Evolutionary conservation across 2,113 vertebrate genomes (phyloP).

Genomic region (Cygnus buccinator): DNA sequence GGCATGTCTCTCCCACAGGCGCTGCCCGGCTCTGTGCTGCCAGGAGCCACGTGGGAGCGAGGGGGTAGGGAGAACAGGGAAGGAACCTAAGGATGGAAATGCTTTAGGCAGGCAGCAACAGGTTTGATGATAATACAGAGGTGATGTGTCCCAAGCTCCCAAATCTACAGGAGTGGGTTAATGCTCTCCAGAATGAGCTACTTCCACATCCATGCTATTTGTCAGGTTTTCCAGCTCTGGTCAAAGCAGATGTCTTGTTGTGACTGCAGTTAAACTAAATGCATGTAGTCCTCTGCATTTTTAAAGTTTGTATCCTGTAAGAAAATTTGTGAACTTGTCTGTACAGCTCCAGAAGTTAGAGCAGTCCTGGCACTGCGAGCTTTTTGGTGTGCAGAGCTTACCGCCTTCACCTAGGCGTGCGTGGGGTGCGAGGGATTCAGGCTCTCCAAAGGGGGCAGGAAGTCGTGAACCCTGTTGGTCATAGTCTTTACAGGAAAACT

Average conservation of each 20-base stretch:
- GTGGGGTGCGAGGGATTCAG: not conserved
- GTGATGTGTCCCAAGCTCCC: not conserved
- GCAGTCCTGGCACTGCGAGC: not conserved
- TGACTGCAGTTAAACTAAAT: not conserved
- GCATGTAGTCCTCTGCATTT: not conserved
- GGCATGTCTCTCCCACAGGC: accelerated
- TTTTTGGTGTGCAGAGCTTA: not conserved
- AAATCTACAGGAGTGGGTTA: not conserved
- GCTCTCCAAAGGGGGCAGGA: not conserved
- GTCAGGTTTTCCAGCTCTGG: not conserved
- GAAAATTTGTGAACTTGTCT: not conserved
- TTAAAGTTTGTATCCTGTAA: not conserved
- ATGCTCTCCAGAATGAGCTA: not conserved
- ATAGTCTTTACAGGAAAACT: not conserved
- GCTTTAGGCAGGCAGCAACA: not conserved
- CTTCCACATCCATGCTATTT: not conserved
- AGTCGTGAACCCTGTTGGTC: not conserved
- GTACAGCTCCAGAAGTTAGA: accelerated
- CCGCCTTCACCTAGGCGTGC: not conserved
- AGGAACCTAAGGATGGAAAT: accelerated
- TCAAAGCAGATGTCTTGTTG: not conserved
- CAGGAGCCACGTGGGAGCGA: accelerated
- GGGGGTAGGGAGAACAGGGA: not conserved
- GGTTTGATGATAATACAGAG: not conserved
- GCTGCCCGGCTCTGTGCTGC: accelerated